phyloP scores from a whole-genome alignment of 2,797 vertebrate genomes.

The Epinephelus awoara region DNA sequence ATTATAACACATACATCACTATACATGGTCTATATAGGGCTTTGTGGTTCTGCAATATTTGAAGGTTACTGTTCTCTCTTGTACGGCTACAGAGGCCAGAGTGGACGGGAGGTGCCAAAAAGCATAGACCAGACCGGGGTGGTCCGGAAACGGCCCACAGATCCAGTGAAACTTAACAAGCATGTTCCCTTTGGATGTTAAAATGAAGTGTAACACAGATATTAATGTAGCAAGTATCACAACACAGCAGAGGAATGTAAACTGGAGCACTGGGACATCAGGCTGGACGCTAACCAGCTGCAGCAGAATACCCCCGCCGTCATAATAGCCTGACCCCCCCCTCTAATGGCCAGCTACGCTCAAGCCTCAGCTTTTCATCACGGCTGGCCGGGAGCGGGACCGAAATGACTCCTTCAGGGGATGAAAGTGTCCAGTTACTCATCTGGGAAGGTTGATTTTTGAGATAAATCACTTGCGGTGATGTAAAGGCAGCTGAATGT shows the following conservation, averaged over 20 bases:
- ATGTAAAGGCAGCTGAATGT: constrained; percentile 38
- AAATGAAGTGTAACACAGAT: constrained; percentile 81
- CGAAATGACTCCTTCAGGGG: constrained; percentile 43
- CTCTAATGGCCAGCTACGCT: constrained; percentile 32
- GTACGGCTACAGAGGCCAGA: constrained; percentile 56
- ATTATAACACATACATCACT: constrained; percentile 32
- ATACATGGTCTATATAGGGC: constrained; percentile 48
- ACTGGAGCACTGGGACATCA: constrained; percentile 77
- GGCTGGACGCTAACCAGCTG: constrained; percentile 73
- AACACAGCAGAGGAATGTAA: constrained; percentile 82
- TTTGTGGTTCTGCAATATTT: constrained; percentile 60
- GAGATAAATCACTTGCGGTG: constrained; percentile 59
- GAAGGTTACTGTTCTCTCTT: constrained; percentile 68
- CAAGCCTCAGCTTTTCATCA: constrained; percentile 50
- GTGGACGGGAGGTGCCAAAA: constrained; percentile 70
- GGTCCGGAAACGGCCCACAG: constrained; percentile 79
- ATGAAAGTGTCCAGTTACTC: constrained; percentile 57
- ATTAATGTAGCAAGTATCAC: constrained; percentile 85
- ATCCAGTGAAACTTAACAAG: constrained; percentile 83
- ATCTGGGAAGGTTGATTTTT: constrained; percentile 42
- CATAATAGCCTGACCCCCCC: constrained; percentile 39
- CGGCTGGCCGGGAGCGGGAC: constrained; percentile 38
- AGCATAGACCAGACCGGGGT: constrained; percentile 72
- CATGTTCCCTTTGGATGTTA: constrained; percentile 80
- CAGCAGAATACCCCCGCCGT: constrained; percentile 49